Percentiles rank a stretch among this genome's conserved stretches.
Conservation (phyloP, 2,888 invertebrate species). For the Leucoptera coffeella region DNA sequence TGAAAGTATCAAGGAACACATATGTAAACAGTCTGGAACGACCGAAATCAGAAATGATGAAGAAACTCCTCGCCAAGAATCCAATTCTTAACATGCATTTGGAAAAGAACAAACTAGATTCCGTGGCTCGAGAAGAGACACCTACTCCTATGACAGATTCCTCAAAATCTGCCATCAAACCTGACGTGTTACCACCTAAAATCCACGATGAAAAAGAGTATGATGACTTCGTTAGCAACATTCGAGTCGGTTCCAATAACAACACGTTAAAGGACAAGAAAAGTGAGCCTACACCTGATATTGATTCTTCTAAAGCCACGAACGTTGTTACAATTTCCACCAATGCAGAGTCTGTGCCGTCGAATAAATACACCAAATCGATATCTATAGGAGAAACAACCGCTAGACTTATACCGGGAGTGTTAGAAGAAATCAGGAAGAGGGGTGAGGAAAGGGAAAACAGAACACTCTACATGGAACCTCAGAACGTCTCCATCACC, state of each 20-base stretch:
- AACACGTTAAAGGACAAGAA: conserved; percentile 31
- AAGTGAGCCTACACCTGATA: conserved; percentile 25
- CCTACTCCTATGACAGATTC: conserved; percentile 25
- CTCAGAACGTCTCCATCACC: conserved; percentile 31
- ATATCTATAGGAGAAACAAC: conserved; percentile 40
- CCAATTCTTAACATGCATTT: conserved; percentile 41
- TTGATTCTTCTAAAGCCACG: conserved; percentile 15
- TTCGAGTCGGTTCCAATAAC: conserved; percentile 40
- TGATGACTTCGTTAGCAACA: conserved; percentile 43
- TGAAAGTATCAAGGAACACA: conserved; percentile 57
- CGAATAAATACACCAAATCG: conserved; percentile 38
- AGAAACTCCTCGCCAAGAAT: conserved; percentile 47
- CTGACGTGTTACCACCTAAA: conserved; percentile 13
- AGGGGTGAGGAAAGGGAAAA: conserved; percentile 26
- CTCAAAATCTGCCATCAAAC: conserved; percentile 26
- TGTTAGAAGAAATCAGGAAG: conserved; percentile 33
- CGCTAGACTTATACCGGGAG: conserved; percentile 31
- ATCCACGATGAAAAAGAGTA: too few species aligned
- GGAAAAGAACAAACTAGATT: conserved; percentile 28
- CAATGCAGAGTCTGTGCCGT: conserved; percentile 24
- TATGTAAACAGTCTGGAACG: conserved; percentile 56
- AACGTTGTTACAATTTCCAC: conserved; percentile 43
- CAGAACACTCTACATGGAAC: conserved; percentile 39
- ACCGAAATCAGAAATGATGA: conserved; percentile 57
- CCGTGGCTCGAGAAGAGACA: conserved; percentile 21